These are phyloP conservation scores for Dinoponera quadriceps DNA, from an alignment of 1,140 invertebrate genomes.

Conservation along the genomic window DNA sequence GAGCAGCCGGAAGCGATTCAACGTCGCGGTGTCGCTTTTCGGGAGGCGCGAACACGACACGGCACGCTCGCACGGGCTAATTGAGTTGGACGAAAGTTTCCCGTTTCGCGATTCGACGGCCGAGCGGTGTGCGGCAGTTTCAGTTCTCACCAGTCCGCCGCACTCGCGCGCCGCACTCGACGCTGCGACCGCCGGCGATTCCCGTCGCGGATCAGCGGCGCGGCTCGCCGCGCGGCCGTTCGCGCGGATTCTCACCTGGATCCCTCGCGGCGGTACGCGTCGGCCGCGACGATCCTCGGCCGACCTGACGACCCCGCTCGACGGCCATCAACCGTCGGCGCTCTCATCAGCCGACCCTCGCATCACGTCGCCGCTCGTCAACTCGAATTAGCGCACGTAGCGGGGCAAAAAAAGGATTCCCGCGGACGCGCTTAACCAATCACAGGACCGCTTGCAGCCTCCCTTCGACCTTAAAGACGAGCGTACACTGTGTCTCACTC, in stretches of 20 bases:
- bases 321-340: conserved; percentile 62
- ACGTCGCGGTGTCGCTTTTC: conserved; percentile 58
- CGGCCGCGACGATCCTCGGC: conserved; percentile 14
- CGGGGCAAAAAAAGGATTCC: conserved; percentile 46
- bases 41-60: conserved; percentile 27
- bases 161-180: neutral
- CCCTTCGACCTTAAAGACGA: conserved; percentile 67
- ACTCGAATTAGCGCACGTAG: conserved; percentile 63
- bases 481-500: conserved; percentile 52
- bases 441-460: conserved; percentile 60
- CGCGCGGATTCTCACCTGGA: neutral
- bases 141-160: neutral
- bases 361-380: conserved; percentile 49
- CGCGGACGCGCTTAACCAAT: conserved; percentile 62
- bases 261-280: neutral
- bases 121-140: neutral
- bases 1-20: conserved; percentile 18
- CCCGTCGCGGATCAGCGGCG: conserved; percentile 8
- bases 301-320: conserved; percentile 28
- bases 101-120: conserved; percentile 27
- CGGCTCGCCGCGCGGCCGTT: neutral
- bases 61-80: conserved; percentile 23
- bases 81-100: conserved; percentile 55
- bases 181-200: too few relatives aligned
- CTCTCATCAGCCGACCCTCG: conserved; percentile 43